Percentiles rank a stretch among this genome's conserved stretches.
phyloP scores from a whole-genome alignment of 2,113 vertebrate genomes.

The Sylvilagus bachmani region DNA sequence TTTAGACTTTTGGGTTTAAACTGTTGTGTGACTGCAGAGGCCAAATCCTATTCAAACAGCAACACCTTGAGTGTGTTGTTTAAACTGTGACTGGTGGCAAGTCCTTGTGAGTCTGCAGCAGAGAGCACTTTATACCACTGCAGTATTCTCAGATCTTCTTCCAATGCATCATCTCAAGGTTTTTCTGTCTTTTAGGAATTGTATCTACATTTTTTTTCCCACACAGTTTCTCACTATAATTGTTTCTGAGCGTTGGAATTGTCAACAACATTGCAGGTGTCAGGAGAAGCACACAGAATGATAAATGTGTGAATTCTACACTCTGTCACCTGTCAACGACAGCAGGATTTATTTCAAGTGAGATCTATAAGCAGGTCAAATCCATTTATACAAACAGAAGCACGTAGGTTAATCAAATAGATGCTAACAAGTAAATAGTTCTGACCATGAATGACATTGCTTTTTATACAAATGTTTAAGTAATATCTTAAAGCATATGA shows the following conservation, averaged over 20 bases:
- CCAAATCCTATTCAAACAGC: no score
- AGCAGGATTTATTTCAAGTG: background rate
- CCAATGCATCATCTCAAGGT: background rate
- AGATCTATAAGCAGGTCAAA: background rate
- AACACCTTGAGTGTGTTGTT: background rate
- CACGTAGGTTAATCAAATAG: background rate
- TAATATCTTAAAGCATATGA: background rate
- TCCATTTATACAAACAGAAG: background rate
- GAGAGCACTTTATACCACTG: no score
- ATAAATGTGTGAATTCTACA: conserved; percentile 39
- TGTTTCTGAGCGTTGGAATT: conserved; percentile 27
- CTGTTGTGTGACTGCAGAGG: no score
- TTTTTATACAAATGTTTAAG: background rate
- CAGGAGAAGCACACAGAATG: background rate
- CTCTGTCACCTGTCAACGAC: background rate
- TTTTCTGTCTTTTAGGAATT: background rate
- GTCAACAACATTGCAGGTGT: background rate
- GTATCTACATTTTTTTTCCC: background rate
- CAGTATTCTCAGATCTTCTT: background rate
- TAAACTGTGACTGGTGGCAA: background rate
- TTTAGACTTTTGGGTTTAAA: no score
- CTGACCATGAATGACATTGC: background rate
- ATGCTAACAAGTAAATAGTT: background rate
- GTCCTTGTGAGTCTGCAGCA: rapidly evolving
- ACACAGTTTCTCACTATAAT: background rate